Base-by-base conservation (phyloP, 1,140 invertebrate genomes). In the Neodiprion fabricii region DNA sequence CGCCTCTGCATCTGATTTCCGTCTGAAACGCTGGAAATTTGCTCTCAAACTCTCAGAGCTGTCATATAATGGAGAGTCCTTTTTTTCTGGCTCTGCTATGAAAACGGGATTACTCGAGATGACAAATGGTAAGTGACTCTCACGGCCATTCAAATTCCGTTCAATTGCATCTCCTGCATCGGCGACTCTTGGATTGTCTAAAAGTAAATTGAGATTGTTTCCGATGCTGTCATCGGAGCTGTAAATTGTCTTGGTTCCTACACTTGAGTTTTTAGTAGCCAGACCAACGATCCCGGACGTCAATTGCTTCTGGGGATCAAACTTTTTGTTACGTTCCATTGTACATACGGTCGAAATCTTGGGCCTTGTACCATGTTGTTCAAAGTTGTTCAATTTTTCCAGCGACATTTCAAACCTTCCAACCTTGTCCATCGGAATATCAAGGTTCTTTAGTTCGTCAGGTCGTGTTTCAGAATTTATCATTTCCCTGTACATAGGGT, bases 81-180 rank as follows among this genome's bases (percentile, higher is more conserved):
- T 82, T 10, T 84, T 85, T 3, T 84, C 79, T 0, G 80, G 67
- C 1, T 86, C 86, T 0, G 83, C 78, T 1, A 83, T 80, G 69
- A 88, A 88, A 4, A 89, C 21, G 0, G 87, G 86, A 76, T 89
- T 88, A 21, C 82, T 88, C 0, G 86, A 87, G 77, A 88, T 87
- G 0, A 86, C 82, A 28, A 83, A 88, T 0, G 87, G 86, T 69
- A 82, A 87, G 61, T 80, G 68, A 23, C 68, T 77, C 0, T 87
- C 86, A 14, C 85, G 84, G 1, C 81, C 81, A 66, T 88, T 86
- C 72, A 86, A 82, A 17, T 82, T 85, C 74, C 72, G 86, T 83
- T 47, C 81, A 82, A n/a, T 76, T 82, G 28, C 28, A 17, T 61
- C 53, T 61, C 53, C 86, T 5, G 82, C 71, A 49, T 87, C 86